phyloP scores from a whole-genome alignment of 2,888 invertebrate species.

The Sylvicola cinctus region DNA sequence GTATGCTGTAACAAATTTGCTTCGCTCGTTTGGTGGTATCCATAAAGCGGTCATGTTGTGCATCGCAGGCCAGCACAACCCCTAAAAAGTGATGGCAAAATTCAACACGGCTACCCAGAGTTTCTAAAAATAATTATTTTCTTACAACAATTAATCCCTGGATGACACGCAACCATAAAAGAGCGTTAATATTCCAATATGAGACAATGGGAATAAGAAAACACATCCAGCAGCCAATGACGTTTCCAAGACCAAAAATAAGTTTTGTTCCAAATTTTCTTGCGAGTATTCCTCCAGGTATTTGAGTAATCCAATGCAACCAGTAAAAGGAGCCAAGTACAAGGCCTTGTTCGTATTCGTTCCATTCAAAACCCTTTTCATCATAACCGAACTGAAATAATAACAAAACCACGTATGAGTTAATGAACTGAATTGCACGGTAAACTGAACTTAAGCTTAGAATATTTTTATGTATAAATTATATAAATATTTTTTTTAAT shows the following conservation, averaged over 20 bases:
- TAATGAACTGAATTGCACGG: conserved; percentile 1
- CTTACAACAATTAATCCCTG: conserved; percentile 50
- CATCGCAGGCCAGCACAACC: conserved; percentile 55
- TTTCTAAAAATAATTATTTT: no score
- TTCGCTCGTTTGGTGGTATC: conserved; percentile 64
- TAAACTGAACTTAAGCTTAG: no score
- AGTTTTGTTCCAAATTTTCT: conserved; percentile 48
- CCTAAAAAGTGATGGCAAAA: conserved; percentile 21
- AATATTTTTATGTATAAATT: no score
- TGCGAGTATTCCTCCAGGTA: conserved; percentile 50
- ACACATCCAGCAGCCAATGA: conserved; percentile 38
- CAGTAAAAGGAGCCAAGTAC: conserved; percentile 50
- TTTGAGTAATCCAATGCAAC: conserved; percentile 47
- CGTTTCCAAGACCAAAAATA: conserved; percentile 44
- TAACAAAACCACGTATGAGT: neutral
- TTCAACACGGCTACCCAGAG: neutral
- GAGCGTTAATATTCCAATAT: conserved; percentile 29
- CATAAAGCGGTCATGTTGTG: conserved; percentile 58
- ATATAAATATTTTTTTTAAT: neutral
- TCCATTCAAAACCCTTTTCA: conserved; percentile 32
- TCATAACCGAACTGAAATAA: conserved; percentile 15
- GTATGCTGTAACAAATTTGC: conserved; percentile 43
- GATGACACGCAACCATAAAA: conserved; percentile 37
- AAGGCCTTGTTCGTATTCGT: conserved; percentile 39
- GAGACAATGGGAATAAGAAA: conserved; percentile 44